Base-by-base conservation (phyloP, 2,797 vertebrate genomes). In the Cyclura pinguis region DNA sequence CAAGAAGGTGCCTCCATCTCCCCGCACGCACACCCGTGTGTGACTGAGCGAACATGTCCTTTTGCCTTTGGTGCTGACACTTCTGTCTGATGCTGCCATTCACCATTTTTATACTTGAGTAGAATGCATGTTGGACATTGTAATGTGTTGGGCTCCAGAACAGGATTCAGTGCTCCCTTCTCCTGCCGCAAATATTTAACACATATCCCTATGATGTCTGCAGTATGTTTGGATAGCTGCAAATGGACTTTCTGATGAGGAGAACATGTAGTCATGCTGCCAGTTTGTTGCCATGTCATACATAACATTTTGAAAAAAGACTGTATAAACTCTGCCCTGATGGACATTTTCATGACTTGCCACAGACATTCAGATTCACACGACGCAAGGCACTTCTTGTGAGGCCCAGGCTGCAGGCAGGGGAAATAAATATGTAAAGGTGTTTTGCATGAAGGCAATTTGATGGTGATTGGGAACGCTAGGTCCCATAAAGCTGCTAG, bases 271-370 rank as follows among this genome's bases (percentile, higher is more conserved):
- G 73, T 95, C 76, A 80, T 90, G 64, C 94, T 93, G 90, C 93
- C 91, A 90, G 85, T 78, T 92, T 95, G 57, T 92, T 95, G 94
- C 83, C 91, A 90, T 86, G 89, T 73, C 91, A 88, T 69, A 69
- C 10, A 69, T 89, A 90, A 88, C 0, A n/a, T 93, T 92, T 91
- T 80, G 77, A 91, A 69, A 91, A 91, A 93, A 82, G 92, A 94
- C 92, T 95, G 91, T 96, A 93, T 92, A 94, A 95, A 92, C 89
- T 95, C 93, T 93, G 89, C 88, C 87, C 69, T 73, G 78, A 88
- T 47, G 85, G 90, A 87, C 47, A 85, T 81, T 84, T 69, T 29
- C 84, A 13, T 14, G 18, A 62, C 4, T 76, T 73, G 14, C 80
- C 62, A 22, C 7, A 42, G 35, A 16, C 50, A 29, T n/a, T 62